Evolutionary conservation across 1,140 invertebrate species (phyloP).

Genomic region (Pararge aegeria): DNA sequence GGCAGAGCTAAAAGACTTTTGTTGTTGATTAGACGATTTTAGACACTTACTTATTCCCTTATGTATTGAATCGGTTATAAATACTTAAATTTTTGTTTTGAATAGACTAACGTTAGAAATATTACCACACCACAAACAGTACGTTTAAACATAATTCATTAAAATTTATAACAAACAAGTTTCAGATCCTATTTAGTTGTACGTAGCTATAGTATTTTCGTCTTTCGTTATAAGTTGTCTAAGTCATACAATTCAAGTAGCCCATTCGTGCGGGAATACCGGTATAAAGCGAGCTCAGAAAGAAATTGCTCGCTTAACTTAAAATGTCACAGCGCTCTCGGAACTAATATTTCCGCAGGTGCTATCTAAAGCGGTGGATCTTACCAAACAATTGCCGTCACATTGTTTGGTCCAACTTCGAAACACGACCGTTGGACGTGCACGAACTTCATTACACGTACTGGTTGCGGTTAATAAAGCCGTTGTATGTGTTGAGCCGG

Average conservation of each 20-base stretch:
- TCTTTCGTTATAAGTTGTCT: not conserved
- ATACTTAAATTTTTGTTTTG: too few relatives aligned
- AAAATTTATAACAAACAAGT: too few relatives aligned
- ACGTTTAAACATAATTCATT: too few relatives aligned
- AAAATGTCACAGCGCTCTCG: slow-evolving; percentile 44
- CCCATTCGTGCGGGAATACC: not conserved
- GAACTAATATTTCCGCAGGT: slow-evolving; percentile 40
- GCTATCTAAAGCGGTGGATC: slow-evolving; percentile 42
- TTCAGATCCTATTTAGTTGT: too few relatives aligned
- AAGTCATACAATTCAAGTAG: not conserved
- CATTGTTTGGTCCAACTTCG: slow-evolving; percentile 33
- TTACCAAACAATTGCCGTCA: slow-evolving; percentile 45
- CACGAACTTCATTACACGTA: slow-evolving; percentile 49
- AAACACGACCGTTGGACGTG: slow-evolving; percentile 40
- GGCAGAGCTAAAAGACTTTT: too few relatives aligned
- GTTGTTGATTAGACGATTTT: too few relatives aligned
- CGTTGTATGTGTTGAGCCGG: slow-evolving; percentile 30
- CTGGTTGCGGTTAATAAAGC: slow-evolving; percentile 15
- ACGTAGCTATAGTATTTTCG: too few relatives aligned
- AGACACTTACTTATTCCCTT: too few relatives aligned
- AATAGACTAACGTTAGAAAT: too few relatives aligned
- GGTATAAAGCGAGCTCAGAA: slow-evolving; percentile 10
- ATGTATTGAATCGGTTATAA: too few relatives aligned
- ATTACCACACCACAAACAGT: too few relatives aligned
- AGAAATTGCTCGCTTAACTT: slow-evolving; percentile 34